A percentile compares a stretch with the other conserved stretches of the same genome.
These are phyloP conservation scores for Dilophus febrilis DNA, from an alignment of 2,888 invertebrate species.

Conservation along the genomic window DNA sequence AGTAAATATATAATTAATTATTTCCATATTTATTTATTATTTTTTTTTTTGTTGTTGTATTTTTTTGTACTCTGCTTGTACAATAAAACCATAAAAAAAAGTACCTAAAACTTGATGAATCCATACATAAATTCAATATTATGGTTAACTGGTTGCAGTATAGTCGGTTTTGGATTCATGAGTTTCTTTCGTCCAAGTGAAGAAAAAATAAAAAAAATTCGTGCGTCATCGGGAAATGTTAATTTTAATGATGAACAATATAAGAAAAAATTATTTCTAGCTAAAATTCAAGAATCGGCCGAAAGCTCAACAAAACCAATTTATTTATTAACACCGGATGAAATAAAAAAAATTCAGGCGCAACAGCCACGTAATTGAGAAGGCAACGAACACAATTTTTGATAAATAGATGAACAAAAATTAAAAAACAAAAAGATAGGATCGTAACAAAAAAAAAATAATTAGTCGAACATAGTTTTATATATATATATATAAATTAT, in stretches of 20 bases:
- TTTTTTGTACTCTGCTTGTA: neutral
- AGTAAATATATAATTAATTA: slow-evolving; percentile 35
- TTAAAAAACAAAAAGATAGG: too few relatives aligned
- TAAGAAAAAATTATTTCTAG: slow-evolving; percentile 15
- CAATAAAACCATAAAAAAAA: slow-evolving; percentile 1
- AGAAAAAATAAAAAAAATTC: slow-evolving; percentile 22
- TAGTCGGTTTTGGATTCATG: slow-evolving; percentile 42
- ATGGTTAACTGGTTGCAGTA: slow-evolving; percentile 42
- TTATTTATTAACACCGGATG: slow-evolving; percentile 14
- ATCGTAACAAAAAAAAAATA: too few relatives aligned
- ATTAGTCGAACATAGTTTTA: too few relatives aligned
- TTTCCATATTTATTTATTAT: slow-evolving; percentile 24
- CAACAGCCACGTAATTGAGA: too few relatives aligned
- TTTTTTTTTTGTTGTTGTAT: too few relatives aligned
- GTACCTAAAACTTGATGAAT: slow-evolving; percentile 11
- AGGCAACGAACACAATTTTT: neutral
- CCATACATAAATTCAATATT: slow-evolving; percentile 32
- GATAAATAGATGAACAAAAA: neutral
- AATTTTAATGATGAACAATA: neutral
- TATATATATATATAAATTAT: too few relatives aligned
- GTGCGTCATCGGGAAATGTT: slow-evolving; percentile 12
- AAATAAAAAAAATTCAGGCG: too few relatives aligned
- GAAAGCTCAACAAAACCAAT: slow-evolving; percentile 15
- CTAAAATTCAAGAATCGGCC: slow-evolving; percentile 20
- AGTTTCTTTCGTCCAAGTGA: slow-evolving; percentile 36